A percentile compares a stretch with the other conserved stretches of the same genome.
These are phyloP conservation scores for Xiphias gladius DNA, from an alignment of 2,113 vertebrate genomes.

Conservation along the genomic window DNA sequence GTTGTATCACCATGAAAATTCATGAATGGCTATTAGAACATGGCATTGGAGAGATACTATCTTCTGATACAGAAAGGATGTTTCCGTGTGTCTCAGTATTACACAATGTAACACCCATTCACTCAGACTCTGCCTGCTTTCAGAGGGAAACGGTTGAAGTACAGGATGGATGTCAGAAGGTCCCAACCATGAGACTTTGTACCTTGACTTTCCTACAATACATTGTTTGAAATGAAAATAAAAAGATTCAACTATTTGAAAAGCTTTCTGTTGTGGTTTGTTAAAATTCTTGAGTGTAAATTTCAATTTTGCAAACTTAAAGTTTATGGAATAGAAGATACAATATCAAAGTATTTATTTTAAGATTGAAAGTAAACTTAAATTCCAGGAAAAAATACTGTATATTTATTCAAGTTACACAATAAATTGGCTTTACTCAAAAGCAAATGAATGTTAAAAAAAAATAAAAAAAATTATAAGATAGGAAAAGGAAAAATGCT, in stretches of 20 bases:
- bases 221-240: slow-evolving; percentile 49
- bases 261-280: slow-evolving; percentile 9
- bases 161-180: slow-evolving; percentile 7
- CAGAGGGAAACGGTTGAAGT: slow-evolving; percentile 37
- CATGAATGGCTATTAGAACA: not conserved
- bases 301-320: not conserved
- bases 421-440: not conserved
- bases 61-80: not conserved
- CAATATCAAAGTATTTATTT: not conserved
- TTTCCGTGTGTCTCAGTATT: slow-evolving; percentile 10
- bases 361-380: not conserved
- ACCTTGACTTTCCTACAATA: slow-evolving; percentile 59
- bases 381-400: not conserved
- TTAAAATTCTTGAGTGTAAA: not conserved
- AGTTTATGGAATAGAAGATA: too few relatives aligned
- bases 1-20: not conserved
- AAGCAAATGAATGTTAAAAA: not conserved
- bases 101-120: not conserved
- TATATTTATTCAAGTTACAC: slow-evolving; percentile 7
- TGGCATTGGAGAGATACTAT: not conserved
- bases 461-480: not conserved
- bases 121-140: slow-evolving; percentile 5
- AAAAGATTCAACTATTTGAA: slow-evolving; percentile 17
- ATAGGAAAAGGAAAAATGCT: not conserved
- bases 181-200: slow-evolving; percentile 35